Evolutionary conservation across 2,113 vertebrate genomes (phyloP).

Genomic region (Myrmecobius fasciatus): DNA sequence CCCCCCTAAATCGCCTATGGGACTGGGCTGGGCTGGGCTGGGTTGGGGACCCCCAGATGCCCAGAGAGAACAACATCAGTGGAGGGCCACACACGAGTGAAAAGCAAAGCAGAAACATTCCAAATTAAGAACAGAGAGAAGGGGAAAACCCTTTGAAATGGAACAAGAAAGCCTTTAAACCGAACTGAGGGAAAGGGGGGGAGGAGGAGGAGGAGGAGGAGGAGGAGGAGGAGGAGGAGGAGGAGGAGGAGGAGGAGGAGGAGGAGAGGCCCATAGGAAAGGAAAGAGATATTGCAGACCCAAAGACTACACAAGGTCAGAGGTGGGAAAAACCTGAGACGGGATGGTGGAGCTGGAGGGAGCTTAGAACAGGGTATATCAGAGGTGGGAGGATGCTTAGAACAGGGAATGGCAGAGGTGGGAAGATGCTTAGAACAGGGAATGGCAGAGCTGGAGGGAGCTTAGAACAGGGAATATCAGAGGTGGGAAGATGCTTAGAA

Average conservation of each 20-base stretch:
- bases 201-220: not conserved
- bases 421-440: no score
- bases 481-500: no score
- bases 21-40: not conserved
- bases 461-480: no score
- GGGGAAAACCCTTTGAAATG: not conserved
- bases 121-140: not conserved
- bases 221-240: no score
- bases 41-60: not conserved
- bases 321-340: not conserved
- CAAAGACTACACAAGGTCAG: not conserved
- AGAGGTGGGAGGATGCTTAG: no score
- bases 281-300: no score
- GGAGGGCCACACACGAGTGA: not conserved
- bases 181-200: not conserved
- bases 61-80: not conserved
- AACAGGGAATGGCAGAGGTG: not conserved
- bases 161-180: not conserved
- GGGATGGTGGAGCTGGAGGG: no score
- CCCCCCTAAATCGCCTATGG: not conserved
- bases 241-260: not conserved
- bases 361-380: no score
- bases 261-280: no score
- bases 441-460: not conserved
- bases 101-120: not conserved